Conservation (phyloP, 2,797 vertebrate genomes). For the Selene dorsalis region DNA sequence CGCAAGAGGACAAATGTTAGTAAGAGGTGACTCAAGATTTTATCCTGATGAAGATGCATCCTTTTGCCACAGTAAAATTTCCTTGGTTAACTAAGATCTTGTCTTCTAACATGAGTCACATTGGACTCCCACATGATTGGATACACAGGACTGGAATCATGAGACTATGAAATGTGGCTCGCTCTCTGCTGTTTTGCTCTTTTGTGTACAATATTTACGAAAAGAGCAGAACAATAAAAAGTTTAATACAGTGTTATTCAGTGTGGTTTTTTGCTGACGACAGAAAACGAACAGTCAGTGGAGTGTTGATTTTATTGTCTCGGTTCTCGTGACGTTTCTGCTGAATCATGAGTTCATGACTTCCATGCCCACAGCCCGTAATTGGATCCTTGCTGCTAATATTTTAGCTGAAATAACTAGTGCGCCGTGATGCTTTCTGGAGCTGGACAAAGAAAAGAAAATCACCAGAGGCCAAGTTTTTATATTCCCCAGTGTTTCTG, state of each 20-base stretch:
- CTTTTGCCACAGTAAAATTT: constrained; percentile 16
- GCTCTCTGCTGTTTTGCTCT: too few species aligned
- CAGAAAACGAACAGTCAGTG: background rate
- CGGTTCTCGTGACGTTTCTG: constrained; percentile 14
- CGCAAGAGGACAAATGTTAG: background rate
- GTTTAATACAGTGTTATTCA: background rate
- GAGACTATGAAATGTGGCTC: too few species aligned
- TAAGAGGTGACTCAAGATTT: background rate
- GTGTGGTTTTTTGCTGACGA: background rate
- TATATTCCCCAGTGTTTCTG: background rate
- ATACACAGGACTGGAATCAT: background rate
- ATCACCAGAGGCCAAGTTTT: constrained; percentile 12
- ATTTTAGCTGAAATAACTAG: constrained; percentile 14
- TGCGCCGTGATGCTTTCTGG: background rate
- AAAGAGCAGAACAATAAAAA: background rate
- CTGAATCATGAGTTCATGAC: constrained; percentile 15
- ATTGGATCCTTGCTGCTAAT: constrained; percentile 29
- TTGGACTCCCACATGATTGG: background rate
- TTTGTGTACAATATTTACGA: too few species aligned
- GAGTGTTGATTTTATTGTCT: constrained; percentile 11
- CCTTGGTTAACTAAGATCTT: constrained; percentile 5
- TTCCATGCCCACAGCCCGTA: background rate
- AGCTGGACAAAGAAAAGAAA: background rate
- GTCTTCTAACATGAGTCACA: background rate
- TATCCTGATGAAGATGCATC: background rate